A percentile compares a stretch with the other conserved stretches of the same genome.
phyloP scores from a whole-genome alignment of 2,113 vertebrate genomes.

The Dicrurus megarhynchus region DNA sequence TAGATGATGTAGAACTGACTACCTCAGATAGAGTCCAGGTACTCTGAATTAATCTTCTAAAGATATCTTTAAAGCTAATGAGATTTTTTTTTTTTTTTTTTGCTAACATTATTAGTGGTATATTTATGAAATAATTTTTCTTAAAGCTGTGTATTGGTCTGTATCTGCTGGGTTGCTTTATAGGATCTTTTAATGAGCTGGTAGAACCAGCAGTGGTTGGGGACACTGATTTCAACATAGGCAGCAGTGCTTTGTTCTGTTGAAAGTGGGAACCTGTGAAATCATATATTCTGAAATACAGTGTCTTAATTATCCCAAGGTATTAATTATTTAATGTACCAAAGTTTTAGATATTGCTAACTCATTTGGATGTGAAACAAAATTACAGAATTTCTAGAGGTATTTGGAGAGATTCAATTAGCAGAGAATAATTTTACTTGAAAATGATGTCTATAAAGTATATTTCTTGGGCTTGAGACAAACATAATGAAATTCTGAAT shows the following conservation, averaged over 20 bases:
- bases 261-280: not conserved
- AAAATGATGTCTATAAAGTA: not conserved
- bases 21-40: conserved; percentile 83
- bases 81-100: not conserved
- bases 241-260: not conserved
- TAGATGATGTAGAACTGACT: conserved; percentile 83
- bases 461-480: not conserved
- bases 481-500: not conserved
- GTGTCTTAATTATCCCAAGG: not conserved
- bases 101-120: conserved; percentile 3
- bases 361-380: not conserved
- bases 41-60: conserved; percentile 80
- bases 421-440: not conserved
- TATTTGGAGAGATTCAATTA: not conserved
- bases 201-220: not conserved
- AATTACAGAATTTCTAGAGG: not conserved
- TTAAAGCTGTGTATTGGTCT: conserved; percentile 14
- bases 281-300: not conserved
- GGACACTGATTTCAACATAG: not conserved
- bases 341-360: not conserved
- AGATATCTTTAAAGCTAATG: conserved; percentile 64
- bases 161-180: conserved; percentile 28
- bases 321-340: not conserved
- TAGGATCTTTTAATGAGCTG: not conserved
- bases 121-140: not conserved